A percentile compares a stretch with the other conserved stretches of the same genome.
These are phyloP conservation scores for Drosophila affinis DNA, from an alignment of 2,888 invertebrate species.

Conservation along the genomic window DNA sequence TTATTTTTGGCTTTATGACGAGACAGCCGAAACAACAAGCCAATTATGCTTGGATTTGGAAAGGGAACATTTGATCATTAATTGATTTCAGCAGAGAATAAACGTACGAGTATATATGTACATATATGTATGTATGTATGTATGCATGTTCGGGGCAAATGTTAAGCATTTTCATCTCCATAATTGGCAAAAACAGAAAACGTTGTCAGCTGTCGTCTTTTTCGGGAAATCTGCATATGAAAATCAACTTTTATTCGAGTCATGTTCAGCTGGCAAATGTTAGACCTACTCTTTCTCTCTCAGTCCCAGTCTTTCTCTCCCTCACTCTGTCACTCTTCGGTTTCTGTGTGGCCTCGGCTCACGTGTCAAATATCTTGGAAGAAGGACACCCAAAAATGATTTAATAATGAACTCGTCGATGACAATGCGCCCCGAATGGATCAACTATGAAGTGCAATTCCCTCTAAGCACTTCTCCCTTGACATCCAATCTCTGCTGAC, in stretches of 20 bases:
- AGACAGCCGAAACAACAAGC: conserved; percentile 58
- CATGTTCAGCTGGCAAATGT: conserved; percentile 68
- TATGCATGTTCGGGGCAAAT: not conserved
- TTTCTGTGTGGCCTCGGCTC: conserved; percentile 69
- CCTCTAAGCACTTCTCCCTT: conserved; percentile 61
- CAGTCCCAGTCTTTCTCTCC: not conserved
- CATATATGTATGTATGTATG: not conserved
- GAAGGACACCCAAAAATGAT: conserved; percentile 54
- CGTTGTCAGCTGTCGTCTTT: conserved; percentile 49
- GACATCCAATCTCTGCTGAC: conserved; percentile 70
- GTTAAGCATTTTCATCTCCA: conserved; percentile 29
- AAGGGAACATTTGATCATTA: conserved; percentile 61
- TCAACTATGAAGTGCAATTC: conserved; percentile 57
- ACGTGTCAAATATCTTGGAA: conserved; percentile 59
- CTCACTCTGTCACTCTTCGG: not conserved
- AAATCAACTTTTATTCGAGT: conserved; percentile 53
- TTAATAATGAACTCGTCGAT: conserved; percentile 72
- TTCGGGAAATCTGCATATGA: conserved; percentile 62
- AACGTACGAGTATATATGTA: not conserved
- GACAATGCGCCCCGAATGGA: conserved; percentile 51
- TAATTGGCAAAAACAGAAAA: conserved; percentile 47
- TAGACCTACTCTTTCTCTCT: not conserved
- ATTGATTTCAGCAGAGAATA: conserved; percentile 55
- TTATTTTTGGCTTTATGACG: conserved; percentile 74
- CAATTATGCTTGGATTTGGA: conserved; percentile 71